Percentiles rank a stretch among this genome's conserved stretches.
Evolutionary conservation across 2,113 vertebrate species (phyloP).

Genomic region (Alaudala cheleensis): DNA sequence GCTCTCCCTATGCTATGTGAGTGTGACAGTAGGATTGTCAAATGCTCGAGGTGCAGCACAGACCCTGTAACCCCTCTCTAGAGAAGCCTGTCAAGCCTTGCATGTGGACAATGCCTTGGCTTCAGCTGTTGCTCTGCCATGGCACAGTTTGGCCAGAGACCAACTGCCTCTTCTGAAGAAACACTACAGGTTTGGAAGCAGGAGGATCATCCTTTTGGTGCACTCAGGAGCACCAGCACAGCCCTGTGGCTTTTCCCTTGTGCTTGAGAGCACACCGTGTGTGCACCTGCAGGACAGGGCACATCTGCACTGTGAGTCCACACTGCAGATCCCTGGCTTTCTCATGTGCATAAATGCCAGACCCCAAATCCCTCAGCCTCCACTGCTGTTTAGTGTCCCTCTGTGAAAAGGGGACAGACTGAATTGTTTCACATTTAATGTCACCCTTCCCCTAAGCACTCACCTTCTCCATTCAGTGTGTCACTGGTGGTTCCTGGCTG

Average conservation of each 20-base stretch:
- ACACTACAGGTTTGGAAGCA: background rate
- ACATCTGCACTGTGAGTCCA: background rate
- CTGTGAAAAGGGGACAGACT: background rate
- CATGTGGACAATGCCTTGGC: background rate
- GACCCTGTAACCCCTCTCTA: background rate
- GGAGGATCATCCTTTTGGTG: background rate
- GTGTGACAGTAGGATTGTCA: background rate
- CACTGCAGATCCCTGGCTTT: background rate
- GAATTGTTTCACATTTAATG: background rate
- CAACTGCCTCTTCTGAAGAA: background rate
- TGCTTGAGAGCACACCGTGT: rapidly evolving
- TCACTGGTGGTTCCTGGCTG: background rate
- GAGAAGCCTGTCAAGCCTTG: background rate
- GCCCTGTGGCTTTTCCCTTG: background rate
- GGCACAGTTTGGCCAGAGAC: background rate
- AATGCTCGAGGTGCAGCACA: background rate
- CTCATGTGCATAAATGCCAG: rapidly evolving
- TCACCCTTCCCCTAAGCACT: background rate
- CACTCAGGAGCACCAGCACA: background rate
- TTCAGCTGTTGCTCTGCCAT: background rate
- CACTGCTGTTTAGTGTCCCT: rapidly evolving
- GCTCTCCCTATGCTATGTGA: background rate
- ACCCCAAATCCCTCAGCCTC: background rate
- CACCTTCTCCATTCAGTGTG: background rate
- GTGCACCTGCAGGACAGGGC: background rate